Conservation (phyloP, 2,113 vertebrate species). For the Oenanthe oenanthe region DNA sequence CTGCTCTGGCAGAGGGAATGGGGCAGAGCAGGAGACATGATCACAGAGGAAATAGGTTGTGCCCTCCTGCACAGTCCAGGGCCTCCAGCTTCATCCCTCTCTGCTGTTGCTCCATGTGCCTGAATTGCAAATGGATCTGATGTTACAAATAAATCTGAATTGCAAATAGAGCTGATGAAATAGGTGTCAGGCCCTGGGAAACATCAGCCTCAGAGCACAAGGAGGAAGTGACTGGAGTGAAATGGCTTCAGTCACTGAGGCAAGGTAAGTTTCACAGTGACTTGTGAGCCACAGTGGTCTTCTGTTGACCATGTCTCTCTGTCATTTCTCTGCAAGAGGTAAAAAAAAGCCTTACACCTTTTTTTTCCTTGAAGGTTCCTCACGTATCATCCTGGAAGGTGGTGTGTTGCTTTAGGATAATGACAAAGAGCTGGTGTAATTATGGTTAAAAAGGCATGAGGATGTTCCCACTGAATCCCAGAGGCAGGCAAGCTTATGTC, state of each 20-base stretch:
- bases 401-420: neutral
- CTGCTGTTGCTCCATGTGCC: neutral
- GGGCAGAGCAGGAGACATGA: neutral
- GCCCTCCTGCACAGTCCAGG: neutral
- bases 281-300: neutral
- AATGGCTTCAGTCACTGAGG: neutral
- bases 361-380: neutral
- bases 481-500: neutral
- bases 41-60: neutral
- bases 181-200: constrained; percentile 6
- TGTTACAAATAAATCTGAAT: constrained; percentile 36
- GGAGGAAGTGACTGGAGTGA: neutral
- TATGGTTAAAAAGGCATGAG: neutral
- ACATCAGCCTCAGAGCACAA: neutral
- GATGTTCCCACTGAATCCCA: neutral
- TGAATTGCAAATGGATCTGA: neutral
- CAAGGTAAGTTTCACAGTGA: neutral
- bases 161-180: constrained; percentile 33
- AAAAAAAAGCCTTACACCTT: neutral
- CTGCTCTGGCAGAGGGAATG: neutral
- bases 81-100: neutral
- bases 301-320: neutral
- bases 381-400: neutral
- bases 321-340: neutral
- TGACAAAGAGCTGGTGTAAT: neutral